Percentiles rank a stretch among this genome's conserved stretches.
phyloP scores from a whole-genome alignment of 2,797 vertebrate species.

The Lutjanus campechanus region DNA sequence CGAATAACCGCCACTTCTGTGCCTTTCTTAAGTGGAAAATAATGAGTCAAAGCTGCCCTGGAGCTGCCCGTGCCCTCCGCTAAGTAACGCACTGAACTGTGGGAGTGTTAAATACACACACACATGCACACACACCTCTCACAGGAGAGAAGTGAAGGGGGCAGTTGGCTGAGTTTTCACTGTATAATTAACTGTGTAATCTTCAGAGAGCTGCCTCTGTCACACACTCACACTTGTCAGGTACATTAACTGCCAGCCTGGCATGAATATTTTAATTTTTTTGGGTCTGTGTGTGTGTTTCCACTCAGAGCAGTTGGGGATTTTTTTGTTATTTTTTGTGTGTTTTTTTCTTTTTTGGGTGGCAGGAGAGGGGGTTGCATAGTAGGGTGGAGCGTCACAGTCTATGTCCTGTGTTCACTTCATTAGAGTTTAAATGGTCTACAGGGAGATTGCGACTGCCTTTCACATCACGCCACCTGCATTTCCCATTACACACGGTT shows the following conservation, averaged over 20 bases:
- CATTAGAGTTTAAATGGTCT: slow-evolving; percentile 86
- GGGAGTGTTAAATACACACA: slow-evolving; percentile 61
- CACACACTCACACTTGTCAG: slow-evolving; percentile 61
- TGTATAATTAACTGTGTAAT: slow-evolving; percentile 78
- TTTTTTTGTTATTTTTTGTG: slow-evolving; percentile 1
- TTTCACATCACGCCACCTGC: slow-evolving; percentile 87
- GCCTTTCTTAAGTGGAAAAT: slow-evolving; percentile 63
- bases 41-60: slow-evolving; percentile 65
- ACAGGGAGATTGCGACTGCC: slow-evolving; percentile 80
- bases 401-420: slow-evolving; percentile 86
- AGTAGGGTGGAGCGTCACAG: slow-evolving; percentile 82
- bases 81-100: slow-evolving; percentile 57
- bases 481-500: slow-evolving; percentile 82
- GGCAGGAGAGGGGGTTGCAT: slow-evolving; percentile 43
- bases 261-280: slow-evolving; percentile 61
- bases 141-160: slow-evolving; percentile 65
- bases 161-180: slow-evolving; percentile 72
- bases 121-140: slow-evolving; percentile 46
- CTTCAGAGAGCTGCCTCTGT: slow-evolving; percentile 68
- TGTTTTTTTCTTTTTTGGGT: slow-evolving; percentile 49
- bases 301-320: slow-evolving; percentile 38
- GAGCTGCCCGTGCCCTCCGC: slow-evolving; percentile 60
- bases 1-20: slow-evolving; percentile 29
- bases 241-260: slow-evolving; percentile 67
- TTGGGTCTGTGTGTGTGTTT: slow-evolving; percentile 58